Base-by-base conservation (phyloP, 2,797 vertebrate genomes). In the Sebastes reedi region DNA sequence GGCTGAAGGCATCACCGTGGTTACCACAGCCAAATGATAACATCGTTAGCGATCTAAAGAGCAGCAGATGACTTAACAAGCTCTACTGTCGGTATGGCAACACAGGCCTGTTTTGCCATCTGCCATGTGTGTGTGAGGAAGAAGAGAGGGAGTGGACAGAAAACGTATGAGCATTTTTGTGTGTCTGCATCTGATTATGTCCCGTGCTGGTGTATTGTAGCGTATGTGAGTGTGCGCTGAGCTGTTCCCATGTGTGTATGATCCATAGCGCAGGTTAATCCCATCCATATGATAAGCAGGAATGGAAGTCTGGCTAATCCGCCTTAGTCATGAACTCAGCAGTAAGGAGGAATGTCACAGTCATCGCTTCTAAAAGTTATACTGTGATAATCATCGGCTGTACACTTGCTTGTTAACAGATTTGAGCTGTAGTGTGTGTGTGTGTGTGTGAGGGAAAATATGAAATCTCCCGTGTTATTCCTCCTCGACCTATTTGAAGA, bases 231-330 rank as follows among this genome's bases (percentile, higher is more conserved):
- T 83, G 69, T 68, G 84, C 68, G 54, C 76, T 68, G 79, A 82
- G 79, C 75, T 65, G 77, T 91, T 90, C 81, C 75, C 73, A 66
- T 83, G 75, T 87, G 86, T 85, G 88, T 73, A 81, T 71, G 90
- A 93, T 88, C 89, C 87, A 89, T 88, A 84, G 84, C 76, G 9
- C 88, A 91, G 89, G 87, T 93, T 94, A 94, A 94, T 94, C 93
- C 90, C 68, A 80, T 88, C 91, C 91, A 88, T 94, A 94, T 90
- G 92, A 95, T 90, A 89, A 91, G 77, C 79, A 77, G 83, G 83
- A 87, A 72, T 89, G 80, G 86, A 87, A 85, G 87, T 87, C 78
- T 62, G 46, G 65, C 78, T 93, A 93, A 94, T 94, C 92, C 83
- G 24, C 67, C 65, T 87, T 81, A 68, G 76, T 78, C 82, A 76